phyloP scores from a whole-genome alignment of 2,797 vertebrate genomes.

The Cuniculus paca region DNA sequence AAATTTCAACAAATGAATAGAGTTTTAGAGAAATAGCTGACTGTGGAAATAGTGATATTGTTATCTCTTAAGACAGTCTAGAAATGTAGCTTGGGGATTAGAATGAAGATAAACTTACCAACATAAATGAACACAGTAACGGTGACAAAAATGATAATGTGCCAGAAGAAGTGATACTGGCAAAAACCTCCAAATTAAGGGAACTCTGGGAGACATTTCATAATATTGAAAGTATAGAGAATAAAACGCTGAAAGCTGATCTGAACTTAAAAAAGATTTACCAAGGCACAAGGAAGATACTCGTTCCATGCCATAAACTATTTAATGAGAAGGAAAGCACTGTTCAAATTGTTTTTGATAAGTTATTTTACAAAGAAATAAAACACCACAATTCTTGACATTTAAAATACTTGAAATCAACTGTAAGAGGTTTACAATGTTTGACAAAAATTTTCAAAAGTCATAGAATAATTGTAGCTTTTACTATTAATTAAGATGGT shows the following conservation, averaged over 20 bases:
- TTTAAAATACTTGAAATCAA: constrained; percentile 59
- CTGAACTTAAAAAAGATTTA: constrained; percentile 31
- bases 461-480: constrained; percentile 45
- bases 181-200: constrained; percentile 7
- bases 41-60: not conserved
- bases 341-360: constrained; percentile 36
- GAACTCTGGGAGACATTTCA: constrained; percentile 54
- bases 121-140: constrained; percentile 41
- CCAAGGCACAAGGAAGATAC: not conserved
- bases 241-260: constrained; percentile 45
- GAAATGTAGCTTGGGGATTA: not conserved
- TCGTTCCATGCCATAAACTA: not conserved
- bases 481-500: not conserved
- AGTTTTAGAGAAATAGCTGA: constrained; percentile 4
- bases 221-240: constrained; percentile 52
- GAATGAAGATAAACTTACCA: constrained; percentile 34
- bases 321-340: not conserved
- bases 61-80: not conserved
- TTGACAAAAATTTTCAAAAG: constrained; percentile 45
- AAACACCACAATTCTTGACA: constrained; percentile 19
- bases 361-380: constrained; percentile 50
- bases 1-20: constrained; percentile 43
- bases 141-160: constrained; percentile 31
- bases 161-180: constrained; percentile 3
- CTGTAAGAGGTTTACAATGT: constrained; percentile 15